phyloP scores from a whole-genome alignment of 2,888 invertebrate genomes.

The Yponomeuta cagnagella region DNA sequence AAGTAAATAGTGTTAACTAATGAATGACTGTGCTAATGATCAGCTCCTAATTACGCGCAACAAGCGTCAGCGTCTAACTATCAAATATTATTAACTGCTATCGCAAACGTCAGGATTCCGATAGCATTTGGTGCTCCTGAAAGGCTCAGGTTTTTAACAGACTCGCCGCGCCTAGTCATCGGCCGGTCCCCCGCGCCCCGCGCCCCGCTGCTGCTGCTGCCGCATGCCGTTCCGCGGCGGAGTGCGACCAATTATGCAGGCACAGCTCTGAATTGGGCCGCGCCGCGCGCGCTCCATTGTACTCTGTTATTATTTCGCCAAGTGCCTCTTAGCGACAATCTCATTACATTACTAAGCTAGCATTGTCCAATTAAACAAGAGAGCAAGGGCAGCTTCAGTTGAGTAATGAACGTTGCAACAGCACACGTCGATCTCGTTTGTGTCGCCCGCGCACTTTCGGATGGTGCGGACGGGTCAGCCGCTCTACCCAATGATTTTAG shows the following conservation, averaged over 20 bases:
- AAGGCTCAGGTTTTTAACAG: too few species aligned
- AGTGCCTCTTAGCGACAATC: neutral
- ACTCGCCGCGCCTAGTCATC: neutral
- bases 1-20: too few species aligned
- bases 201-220: neutral
- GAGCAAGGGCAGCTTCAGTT: neutral
- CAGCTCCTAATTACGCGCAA: too few species aligned
- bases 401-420: neutral
- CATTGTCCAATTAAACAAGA: neutral
- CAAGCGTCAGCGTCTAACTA: too few species aligned
- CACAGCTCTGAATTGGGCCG: neutral
- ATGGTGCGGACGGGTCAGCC: neutral
- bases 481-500: too few species aligned
- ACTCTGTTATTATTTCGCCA: neutral
- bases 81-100: too few species aligned
- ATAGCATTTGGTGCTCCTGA: too few species aligned
- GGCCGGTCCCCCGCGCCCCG: neutral
- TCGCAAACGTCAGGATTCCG: too few species aligned
- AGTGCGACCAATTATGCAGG: neutral
- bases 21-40: too few species aligned
- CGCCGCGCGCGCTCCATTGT: neutral
- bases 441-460: neutral
- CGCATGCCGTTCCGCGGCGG: neutral
- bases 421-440: neutral
- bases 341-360: neutral